Conservation (phyloP, 30 jellyfish, hydroid and myxozoan species). For the Aurelia aurita complex sp. Pacific region DNA sequence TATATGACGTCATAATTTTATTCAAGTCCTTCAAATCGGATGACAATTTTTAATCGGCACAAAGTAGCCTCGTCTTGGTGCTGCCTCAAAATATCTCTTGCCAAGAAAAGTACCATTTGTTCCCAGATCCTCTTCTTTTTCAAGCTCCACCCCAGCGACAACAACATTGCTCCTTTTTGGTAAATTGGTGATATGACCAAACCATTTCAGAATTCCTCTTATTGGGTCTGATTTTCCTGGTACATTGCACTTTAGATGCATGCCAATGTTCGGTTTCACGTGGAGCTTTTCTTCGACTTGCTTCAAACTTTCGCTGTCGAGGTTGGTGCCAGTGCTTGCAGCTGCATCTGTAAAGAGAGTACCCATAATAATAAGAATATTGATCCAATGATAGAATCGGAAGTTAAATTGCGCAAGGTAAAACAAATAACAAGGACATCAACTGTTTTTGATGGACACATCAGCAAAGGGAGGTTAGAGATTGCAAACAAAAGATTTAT, state of each 20-base stretch:
- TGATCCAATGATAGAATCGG: too few species aligned
- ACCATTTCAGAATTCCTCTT: constrained; percentile 84
- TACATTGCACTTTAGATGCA: constrained; percentile 82
- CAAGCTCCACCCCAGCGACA: constrained; percentile 97
- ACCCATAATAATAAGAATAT: too few species aligned
- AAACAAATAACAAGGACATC: too few species aligned
- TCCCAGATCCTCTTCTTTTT: constrained; percentile 94
- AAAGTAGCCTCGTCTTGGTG: constrained; percentile 90
- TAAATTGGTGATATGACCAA: constrained; percentile 88
- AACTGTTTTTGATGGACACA: too few species aligned
- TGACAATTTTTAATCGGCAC: constrained; percentile 93
- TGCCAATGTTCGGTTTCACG: constrained; percentile 75
- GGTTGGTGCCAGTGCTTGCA: constrained; percentile 35
- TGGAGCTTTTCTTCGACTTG: constrained; percentile 77
- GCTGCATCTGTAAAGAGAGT: not conserved
- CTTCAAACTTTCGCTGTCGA: constrained; percentile 59
- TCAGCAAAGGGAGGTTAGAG: too few species aligned
- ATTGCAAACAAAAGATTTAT: too few species aligned
- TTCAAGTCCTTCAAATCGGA: constrained; percentile 45
- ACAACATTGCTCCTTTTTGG: constrained; percentile 89
- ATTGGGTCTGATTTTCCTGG: constrained; percentile 91
- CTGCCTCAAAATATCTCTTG: constrained; percentile 83
- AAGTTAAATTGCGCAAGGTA: too few species aligned
- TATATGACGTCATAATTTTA: too few species aligned
- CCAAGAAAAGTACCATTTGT: constrained; percentile 99